phyloP scores from a whole-genome alignment of 2,888 invertebrate species.

The Zele albiditarsus region DNA sequence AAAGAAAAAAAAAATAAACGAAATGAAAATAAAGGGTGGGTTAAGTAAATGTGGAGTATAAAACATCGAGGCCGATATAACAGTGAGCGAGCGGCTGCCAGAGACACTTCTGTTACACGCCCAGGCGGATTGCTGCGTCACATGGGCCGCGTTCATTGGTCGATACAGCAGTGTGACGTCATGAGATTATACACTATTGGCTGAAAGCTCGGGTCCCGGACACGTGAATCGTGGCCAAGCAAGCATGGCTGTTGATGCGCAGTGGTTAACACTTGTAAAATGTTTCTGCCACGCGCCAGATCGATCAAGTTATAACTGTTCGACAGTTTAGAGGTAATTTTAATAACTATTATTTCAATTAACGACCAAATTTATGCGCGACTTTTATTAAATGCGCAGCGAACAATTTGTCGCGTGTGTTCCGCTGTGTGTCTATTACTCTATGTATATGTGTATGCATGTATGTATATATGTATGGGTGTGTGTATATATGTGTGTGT shows the following conservation, averaged over 20 bases:
- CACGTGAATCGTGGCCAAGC: slow-evolving; percentile 73
- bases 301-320: slow-evolving; percentile 67
- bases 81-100: slow-evolving; percentile 35
- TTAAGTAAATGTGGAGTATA: slow-evolving; percentile 13
- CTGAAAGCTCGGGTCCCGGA: slow-evolving; percentile 68
- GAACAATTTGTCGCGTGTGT: background rate
- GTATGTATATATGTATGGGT: background rate
- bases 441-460: background rate
- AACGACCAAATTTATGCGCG: slow-evolving; percentile 16
- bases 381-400: background rate
- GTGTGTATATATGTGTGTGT: background rate
- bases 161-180: slow-evolving; percentile 74
- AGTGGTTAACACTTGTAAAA: slow-evolving; percentile 72
- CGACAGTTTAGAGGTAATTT: slow-evolving; percentile 10
- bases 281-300: slow-evolving; percentile 71
- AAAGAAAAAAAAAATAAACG: background rate
- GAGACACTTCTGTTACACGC: slow-evolving; percentile 57
- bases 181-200: slow-evolving; percentile 68
- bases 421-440: no score
- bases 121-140: slow-evolving; percentile 72
- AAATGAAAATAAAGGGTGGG: slow-evolving; percentile 11
- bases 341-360: slow-evolving; percentile 30
- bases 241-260: slow-evolving; percentile 74
- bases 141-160: slow-evolving; percentile 74
- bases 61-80: slow-evolving; percentile 27